Evolutionary conservation across 2,113 vertebrate genomes (phyloP), one percentile per base, ranked within the genome.

Genomic region (Anoplopoma fimbria): DNA sequence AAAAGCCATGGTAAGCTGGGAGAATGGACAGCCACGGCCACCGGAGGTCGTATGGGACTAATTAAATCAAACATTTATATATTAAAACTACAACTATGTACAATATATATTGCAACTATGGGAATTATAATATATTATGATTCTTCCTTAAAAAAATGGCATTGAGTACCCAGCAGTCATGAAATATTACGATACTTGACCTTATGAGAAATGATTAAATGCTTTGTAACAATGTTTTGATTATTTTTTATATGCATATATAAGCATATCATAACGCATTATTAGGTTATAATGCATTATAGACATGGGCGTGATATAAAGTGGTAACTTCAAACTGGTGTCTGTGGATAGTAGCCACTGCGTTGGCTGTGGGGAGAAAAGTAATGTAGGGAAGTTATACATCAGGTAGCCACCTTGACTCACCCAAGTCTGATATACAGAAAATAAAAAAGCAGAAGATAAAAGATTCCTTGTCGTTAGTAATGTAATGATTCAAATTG

Each of bases 1-100:
- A 84, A 64, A 40, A 31, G 13, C 9, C 75, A 85, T 2, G 75
- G 89, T 93, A 68, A 70, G 77, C 45, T 55, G 1, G 3, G 4
- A 4, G 36, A 64, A 13, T 29, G 10, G 6, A 21, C 10, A 9
- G 10, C 40, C 27, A 5, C 42, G 40, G 25, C 34, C 68, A 27
- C 38, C 58, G 23, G 40, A 40, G 45, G 45, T 47, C 5, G 17
- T 19, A 19, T 47, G 45, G 45, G 45, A 19, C 45, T 47, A 47
- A 47, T 47, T 47, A 6, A 47, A 47, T 47, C 14, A 17, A 47
- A 47, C n/a, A n/a, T n/a, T n/a, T n/a, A n/a, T n/a, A n/a, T n/a
- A n/a, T n/a, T n/a, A n/a, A n/a, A n/a, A n/a, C n/a, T n/a, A n/a
- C n/a, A n/a, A n/a, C n/a, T n/a, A n/a, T n/a, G n/a, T n/a, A n/a